These are phyloP conservation scores for Lycaena phlaeas DNA, from an alignment of 2,888 invertebrate genomes.

Conservation along the genomic window DNA sequence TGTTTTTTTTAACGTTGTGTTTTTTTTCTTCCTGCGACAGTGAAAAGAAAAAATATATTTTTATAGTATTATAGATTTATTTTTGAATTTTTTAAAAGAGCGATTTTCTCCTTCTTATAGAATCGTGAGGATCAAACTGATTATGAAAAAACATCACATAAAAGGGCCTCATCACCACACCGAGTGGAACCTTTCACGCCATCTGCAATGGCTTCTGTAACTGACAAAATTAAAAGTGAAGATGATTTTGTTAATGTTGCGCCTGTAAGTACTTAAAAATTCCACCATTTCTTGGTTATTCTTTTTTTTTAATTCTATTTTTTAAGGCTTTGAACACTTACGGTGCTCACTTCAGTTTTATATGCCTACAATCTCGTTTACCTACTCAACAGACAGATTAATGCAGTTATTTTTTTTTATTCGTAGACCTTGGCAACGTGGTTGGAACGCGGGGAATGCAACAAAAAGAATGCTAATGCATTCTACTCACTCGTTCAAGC, in stretches of 20 bases:
- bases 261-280: conserved; percentile 53
- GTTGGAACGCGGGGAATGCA: conserved; percentile 94
- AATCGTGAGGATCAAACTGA: conserved; percentile 94
- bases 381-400: too few relatives aligned
- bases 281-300: too few relatives aligned
- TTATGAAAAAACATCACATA: conserved; percentile 83
- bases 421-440: conserved; percentile 84
- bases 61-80: too few relatives aligned
- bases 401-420: too few relatives aligned
- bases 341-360: too few relatives aligned
- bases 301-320: too few relatives aligned
- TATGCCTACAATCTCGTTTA: too few relatives aligned
- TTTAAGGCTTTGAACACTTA: too few relatives aligned
- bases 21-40: too few relatives aligned
- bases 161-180: conserved; percentile 87
- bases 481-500: conserved; percentile 97
- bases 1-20: too few relatives aligned
- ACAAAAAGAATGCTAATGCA: conserved; percentile 87
- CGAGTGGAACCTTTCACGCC: conserved; percentile 89
- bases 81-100: too few relatives aligned
- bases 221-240: conserved; percentile 90
- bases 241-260: conserved; percentile 89
- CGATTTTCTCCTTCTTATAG: conserved; percentile 40
- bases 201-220: conserved; percentile 76
- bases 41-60: too few relatives aligned